Evolutionary conservation across 1,140 invertebrate genomes (phyloP).

Genomic region (Odontomachus brunneus): DNA sequence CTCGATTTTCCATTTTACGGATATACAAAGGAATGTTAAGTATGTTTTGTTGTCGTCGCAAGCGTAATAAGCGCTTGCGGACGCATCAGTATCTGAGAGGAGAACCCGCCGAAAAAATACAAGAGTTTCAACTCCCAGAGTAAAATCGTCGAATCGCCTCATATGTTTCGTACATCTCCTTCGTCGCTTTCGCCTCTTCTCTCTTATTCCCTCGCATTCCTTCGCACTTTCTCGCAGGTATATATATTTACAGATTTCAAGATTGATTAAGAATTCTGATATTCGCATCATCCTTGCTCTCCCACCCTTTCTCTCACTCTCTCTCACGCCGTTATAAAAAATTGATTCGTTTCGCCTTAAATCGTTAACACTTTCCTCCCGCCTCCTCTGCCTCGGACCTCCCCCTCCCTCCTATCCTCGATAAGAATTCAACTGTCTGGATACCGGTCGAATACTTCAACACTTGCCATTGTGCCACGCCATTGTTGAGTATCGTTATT

Average conservation of each 20-base stretch:
- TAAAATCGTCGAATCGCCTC: conserved; percentile 18
- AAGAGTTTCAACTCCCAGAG: conserved; percentile 1
- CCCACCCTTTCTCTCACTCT: conserved; percentile 42
- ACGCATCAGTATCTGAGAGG: too few relatives aligned
- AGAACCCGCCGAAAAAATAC: not conserved
- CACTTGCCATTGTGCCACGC: not conserved
- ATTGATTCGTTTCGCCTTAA: conserved; percentile 74
- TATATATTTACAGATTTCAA: conserved; percentile 70
- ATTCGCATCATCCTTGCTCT: conserved; percentile 60
- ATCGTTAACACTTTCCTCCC: conserved; percentile 69
- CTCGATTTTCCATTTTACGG: not conserved
- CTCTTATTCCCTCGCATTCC: not conserved
- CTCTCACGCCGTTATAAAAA: conserved; percentile 71
- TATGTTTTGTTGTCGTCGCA: not conserved
- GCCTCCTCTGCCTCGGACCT: conserved; percentile 26
- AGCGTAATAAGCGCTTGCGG: not conserved
- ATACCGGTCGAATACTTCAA: conserved; percentile 5
- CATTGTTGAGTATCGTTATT: not conserved
- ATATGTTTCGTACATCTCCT: conserved; percentile 20
- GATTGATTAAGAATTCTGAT: conserved; percentile 82
- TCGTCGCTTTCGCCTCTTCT: conserved; percentile 1
- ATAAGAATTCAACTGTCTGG: conserved; percentile 22
- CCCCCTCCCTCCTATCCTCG: not conserved
- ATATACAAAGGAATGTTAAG: not conserved
- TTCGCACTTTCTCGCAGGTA: conserved; percentile 26